A percentile compares a stretch with the other conserved stretches of the same genome.
Evolutionary conservation across 2,113 vertebrate species (phyloP).

Genomic region (crab-eating macaque (Macaca fascicularis)): T2T-MFA8v1.1 NC_088388.1:113114001-113114500

Average conservation of each 20-base stretch:
- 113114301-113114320: constrained; percentile 72
- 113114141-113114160: not conserved
- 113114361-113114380: fast-evolving
- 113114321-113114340: not conserved
- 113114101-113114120: not conserved
- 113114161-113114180: constrained; percentile 40
- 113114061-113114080: constrained; percentile 22
- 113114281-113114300: not conserved
- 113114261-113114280: not conserved
- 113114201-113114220: constrained; percentile 43
- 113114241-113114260: constrained; percentile 35
- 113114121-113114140: not conserved
- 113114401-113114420: not conserved
- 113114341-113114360: not conserved
- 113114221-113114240: constrained; percentile 21
- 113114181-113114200: constrained; percentile 65
- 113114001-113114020: not conserved
- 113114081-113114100: too few species aligned
- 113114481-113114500: constrained; percentile 50
- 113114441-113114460: not conserved
- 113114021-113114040: not conserved
- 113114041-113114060: not conserved
- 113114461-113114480: not conserved
- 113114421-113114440: not conserved
- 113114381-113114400: not conserved